These are phyloP conservation scores for Hirtodrosophila alboralis DNA, from an alignment of 2,888 invertebrate genomes.

Conservation along the genomic window DNA sequence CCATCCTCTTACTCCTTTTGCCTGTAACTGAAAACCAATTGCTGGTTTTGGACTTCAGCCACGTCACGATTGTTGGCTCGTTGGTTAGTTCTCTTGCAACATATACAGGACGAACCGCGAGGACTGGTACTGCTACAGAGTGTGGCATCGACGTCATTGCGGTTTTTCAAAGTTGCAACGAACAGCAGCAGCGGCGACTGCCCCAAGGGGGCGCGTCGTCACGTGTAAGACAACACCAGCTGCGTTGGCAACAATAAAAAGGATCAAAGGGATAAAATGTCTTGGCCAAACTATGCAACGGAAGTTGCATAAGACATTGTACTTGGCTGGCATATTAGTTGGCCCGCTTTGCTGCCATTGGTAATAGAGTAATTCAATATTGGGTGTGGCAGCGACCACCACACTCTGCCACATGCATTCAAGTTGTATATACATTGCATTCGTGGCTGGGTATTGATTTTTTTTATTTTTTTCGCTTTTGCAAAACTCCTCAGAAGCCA, in stretches of 20 bases:
- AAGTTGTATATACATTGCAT: conserved; percentile 39
- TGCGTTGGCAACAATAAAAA: conserved; percentile 66
- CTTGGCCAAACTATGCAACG: conserved; percentile 50
- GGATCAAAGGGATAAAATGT: conserved; percentile 70
- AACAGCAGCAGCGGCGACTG: conserved; percentile 1
- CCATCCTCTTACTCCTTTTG: background rate
- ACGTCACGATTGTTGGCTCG: conserved; percentile 55
- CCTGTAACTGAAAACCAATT: conserved; percentile 66
- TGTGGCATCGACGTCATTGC: conserved; percentile 36
- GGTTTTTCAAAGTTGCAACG: conserved; percentile 29
- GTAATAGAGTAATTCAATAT: conserved; percentile 71
- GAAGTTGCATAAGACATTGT: conserved; percentile 44
- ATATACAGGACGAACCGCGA: conserved; percentile 2
- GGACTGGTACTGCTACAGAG: no score
- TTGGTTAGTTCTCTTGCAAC: background rate
- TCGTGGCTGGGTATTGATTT: conserved; percentile 45
- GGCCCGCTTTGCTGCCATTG: conserved; percentile 33
- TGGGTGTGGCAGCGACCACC: conserved; percentile 55
- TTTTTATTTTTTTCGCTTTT: background rate
- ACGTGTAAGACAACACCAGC: conserved; percentile 67
- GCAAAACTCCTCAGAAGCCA: conserved; percentile 17
- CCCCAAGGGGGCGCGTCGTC: conserved; percentile 6
- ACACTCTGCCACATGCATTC: conserved; percentile 5
- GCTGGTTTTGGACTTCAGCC: conserved; percentile 59
- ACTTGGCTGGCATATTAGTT: conserved; percentile 20